phyloP scores from a whole-genome alignment of 2,888 invertebrate genomes.

The Watsonalla cultraria region DNA sequence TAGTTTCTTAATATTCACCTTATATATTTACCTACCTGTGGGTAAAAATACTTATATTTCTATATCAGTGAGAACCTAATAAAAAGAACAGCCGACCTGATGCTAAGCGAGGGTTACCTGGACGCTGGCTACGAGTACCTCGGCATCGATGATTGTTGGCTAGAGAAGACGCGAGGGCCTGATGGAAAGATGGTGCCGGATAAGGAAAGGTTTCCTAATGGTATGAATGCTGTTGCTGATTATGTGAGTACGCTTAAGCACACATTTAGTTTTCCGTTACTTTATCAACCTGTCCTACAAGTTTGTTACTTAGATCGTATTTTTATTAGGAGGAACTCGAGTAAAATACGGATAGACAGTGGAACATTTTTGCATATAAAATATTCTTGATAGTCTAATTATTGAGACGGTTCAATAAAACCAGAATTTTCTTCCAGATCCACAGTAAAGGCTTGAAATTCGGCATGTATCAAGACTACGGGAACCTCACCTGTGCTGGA shows the following conservation, averaged over 20 bases:
- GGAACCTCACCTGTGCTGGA: slow-evolving; percentile 86
- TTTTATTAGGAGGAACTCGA: too few species aligned
- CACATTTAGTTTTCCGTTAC: neutral
- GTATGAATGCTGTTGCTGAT: slow-evolving; percentile 83
- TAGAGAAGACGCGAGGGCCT: slow-evolving; percentile 79
- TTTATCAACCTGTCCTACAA: neutral
- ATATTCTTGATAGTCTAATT: neutral
- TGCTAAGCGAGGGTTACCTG: slow-evolving; percentile 83
- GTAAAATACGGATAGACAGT: too few species aligned
- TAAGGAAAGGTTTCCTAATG: slow-evolving; percentile 83
- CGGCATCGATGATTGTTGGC: slow-evolving; percentile 88
- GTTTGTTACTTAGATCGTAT: too few species aligned
- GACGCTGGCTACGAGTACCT: slow-evolving; percentile 86
- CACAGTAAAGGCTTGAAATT: slow-evolving; percentile 86
- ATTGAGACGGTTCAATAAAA: too few species aligned
- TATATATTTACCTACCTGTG: too few species aligned
- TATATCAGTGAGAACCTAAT: slow-evolving; percentile 79
- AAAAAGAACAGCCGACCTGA: slow-evolving; percentile 78
- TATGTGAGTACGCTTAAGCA: slow-evolving; percentile 76
- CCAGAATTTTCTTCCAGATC: slow-evolving; percentile 65
- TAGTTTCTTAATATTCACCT: too few species aligned
- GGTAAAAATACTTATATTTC: neutral
- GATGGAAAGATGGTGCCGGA: slow-evolving; percentile 82
- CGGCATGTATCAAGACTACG: slow-evolving; percentile 90
- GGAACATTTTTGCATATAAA: too few species aligned